These are phyloP conservation scores for Zele albiditarsus DNA, from an alignment of 2,888 invertebrate genomes.

Conservation along the genomic window DNA sequence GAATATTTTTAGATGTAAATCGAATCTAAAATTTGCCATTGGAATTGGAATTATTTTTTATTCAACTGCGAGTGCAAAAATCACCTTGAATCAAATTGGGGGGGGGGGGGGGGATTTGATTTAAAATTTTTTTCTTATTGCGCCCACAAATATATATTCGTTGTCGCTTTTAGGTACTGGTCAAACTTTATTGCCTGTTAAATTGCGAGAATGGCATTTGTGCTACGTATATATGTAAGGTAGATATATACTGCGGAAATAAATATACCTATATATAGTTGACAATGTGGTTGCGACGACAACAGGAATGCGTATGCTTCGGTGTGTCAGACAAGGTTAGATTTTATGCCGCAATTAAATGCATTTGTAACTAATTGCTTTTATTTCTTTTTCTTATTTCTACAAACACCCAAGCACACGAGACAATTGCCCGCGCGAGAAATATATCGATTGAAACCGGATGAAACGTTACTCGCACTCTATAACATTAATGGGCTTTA, in stretches of 20 bases:
- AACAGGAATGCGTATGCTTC: constrained; percentile 22
- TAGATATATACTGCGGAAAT: not conserved
- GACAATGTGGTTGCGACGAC: constrained; percentile 36
- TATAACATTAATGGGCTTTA: constrained; percentile 25
- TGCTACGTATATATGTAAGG: constrained; percentile 42
- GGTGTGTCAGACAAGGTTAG: constrained; percentile 25
- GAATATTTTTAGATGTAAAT: no score
- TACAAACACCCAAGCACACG: constrained; percentile 44
- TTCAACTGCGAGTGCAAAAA: no score
- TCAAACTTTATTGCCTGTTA: constrained; percentile 62
- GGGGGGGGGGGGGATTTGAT: no score
- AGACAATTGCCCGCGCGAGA: constrained; percentile 35
- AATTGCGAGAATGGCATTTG: constrained; percentile 55
- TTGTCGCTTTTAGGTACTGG: constrained; percentile 42
- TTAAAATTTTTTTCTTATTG: no score
- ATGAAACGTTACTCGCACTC: constrained; percentile 44
- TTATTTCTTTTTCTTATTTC: constrained; percentile 38
- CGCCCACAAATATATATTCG: not conserved
- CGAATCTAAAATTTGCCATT: no score
- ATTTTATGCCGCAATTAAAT: constrained; percentile 65
- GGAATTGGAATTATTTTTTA: no score
- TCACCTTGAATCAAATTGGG: no score
- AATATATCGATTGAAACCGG: constrained; percentile 47
- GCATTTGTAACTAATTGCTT: constrained; percentile 63
- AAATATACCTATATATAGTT: constrained; percentile 29